Base-by-base conservation (phyloP, 2,888 invertebrate species). In the Clepsis dumicolana region DNA sequence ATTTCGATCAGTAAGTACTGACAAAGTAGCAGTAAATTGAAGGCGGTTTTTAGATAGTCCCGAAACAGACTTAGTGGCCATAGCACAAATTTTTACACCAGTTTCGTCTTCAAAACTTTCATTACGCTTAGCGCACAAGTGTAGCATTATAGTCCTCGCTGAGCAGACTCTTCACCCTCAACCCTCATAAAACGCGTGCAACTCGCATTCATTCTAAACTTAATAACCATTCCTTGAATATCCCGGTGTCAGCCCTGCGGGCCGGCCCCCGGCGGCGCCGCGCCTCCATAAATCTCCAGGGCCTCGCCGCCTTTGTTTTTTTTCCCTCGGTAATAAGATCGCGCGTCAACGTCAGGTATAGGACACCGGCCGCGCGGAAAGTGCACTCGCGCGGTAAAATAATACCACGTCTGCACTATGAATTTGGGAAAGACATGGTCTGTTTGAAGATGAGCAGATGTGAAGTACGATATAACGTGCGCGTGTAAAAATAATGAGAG, bases 331-430 rank as follows among this genome's bases (percentile, higher is more conserved):
- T 89, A 91, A 90, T 89, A 91, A 91, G 90, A 90, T 85, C 89
- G 89, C 91, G 80, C 90, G 85, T 88, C 89, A 87, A 86, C 83
- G 85, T 89, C 92, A 92, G 91, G 92, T 91, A 92, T 84, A 87
- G 7, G 21, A 48, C 48, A 48, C 48, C 48, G 48, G 21, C 56
- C 24, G 35, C 32, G 18, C 16, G 44, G 3, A 12, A 21, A 21
- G 21, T 21, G 35, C 35, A 32, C 18, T 8, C 10, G 24, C 21
- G 56, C 5, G 2, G n/a, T n/a, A n/a, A n/a, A n/a, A n/a, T n/a
- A n/a, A n/a, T n/a, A n/a, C n/a, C n/a, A 24, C 14, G 35, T 16
- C 12, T 32, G 18, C 21, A 35, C 56, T 56, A 56, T 56, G 56
- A 56, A 56, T 56, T 14, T 2, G 3, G 21, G 4, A 5, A 35